Percentiles rank a stretch among this genome's conserved stretches.
Conservation (phyloP, 2,113 vertebrate species). For the Strix uralensis region DNA sequence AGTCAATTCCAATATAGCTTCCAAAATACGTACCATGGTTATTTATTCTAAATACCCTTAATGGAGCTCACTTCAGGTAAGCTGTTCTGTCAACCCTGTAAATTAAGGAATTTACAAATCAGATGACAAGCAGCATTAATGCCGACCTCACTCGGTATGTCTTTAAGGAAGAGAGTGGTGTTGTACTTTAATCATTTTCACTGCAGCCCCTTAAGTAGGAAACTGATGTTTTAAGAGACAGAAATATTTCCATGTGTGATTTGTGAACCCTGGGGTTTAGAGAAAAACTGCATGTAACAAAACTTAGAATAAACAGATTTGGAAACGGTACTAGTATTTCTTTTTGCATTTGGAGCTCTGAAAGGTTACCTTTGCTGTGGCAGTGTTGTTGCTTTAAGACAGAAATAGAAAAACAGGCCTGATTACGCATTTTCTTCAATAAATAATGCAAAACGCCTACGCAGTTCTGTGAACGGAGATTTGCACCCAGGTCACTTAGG, state of each 20-base stretch:
- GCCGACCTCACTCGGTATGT: fast-evolving
- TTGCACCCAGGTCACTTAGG: not conserved
- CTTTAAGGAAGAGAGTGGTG: not conserved
- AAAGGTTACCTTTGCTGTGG: not conserved
- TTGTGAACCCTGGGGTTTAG: not conserved
- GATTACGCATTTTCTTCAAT: conserved; percentile 34
- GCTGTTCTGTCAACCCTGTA: not conserved
- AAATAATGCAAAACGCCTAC: conserved; percentile 35
- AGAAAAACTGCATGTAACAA: not conserved
- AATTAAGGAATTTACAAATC: not conserved
- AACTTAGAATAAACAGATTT: not conserved
- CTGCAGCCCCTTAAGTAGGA: not conserved
- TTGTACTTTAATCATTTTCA: fast-evolving
- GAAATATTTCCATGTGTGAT: not conserved
- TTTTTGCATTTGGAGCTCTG: not conserved
- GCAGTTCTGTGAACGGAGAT: not conserved
- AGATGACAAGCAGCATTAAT: not conserved
- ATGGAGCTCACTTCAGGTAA: not conserved
- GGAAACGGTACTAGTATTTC: not conserved
- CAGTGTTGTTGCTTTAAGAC: not conserved
- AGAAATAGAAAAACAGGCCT: conserved; percentile 13
- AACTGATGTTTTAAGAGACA: not conserved
- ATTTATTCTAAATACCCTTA: not conserved
- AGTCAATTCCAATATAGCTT: not conserved
- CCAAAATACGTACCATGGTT: fast-evolving